Conservation (phyloP, 2,113 vertebrate genomes). For the Trematocara nigrifrons region DNA sequence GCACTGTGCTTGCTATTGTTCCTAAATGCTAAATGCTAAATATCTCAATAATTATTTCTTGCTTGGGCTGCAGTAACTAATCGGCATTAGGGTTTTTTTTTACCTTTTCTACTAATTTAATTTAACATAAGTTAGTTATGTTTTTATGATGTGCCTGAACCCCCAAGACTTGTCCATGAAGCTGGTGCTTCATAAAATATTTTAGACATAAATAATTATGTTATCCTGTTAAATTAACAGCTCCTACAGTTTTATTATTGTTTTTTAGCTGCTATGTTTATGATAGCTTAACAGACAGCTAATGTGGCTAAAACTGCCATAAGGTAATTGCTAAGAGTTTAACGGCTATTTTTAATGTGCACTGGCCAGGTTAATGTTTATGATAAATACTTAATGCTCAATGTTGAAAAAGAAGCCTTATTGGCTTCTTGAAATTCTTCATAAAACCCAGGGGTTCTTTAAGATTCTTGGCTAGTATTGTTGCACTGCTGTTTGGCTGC, state of each 20-base stretch:
- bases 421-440: not conserved
- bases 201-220: not conserved
- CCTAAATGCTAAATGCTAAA: not conserved
- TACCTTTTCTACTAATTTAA: not conserved
- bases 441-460: not conserved
- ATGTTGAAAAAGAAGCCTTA: not conserved
- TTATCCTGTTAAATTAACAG: not conserved
- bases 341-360: not conserved
- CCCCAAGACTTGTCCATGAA: not conserved
- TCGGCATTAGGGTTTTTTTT: rapidly evolving
- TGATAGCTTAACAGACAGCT: not conserved
- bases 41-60: not conserved
- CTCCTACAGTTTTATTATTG: not conserved
- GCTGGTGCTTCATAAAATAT: rapidly evolving
- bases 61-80: not conserved
- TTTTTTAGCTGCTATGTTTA: not conserved
- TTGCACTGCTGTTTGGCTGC: not conserved
- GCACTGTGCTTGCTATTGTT: not conserved
- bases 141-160: not conserved
- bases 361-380: not conserved
- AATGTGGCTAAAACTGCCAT: not conserved
- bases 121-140: not conserved
- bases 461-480: not conserved
- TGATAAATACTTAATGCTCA: not conserved
- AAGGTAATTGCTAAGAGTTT: not conserved